Evolutionary conservation across 2,888 invertebrate species (phyloP), one percentile per base, ranked within the genome.

Genomic region (Caradrina clavipalpis): DNA sequence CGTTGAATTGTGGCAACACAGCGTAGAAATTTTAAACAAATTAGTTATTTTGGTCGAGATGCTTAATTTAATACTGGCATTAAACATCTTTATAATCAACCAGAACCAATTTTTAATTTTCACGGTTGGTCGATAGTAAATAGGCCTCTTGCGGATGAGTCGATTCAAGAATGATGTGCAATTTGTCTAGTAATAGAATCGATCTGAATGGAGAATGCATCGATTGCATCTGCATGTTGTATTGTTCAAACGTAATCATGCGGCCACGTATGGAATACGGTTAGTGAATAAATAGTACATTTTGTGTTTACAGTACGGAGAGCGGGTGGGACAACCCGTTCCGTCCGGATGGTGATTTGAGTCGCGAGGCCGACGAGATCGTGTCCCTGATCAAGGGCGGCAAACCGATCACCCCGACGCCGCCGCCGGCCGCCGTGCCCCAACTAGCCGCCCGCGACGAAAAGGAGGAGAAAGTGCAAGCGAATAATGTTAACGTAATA

Each of bases 241-340:
- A 83, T 81, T 83, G 81, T 80, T 70, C 58, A 63, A 53, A 59
- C 19, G 60, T 80, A 83, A 77, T 83, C 75, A 69, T 72, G 71
- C 39, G 53, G 56, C 53, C 57, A 71, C 68, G 65, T 71, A 66
- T 75, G 49, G 56, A 55, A 75, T 74, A 47, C 10, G n/a, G 54
- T 69, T 62, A 10, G 8, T 77, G 51, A 65, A 65, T 69, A 49
- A 65, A 65, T 69, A 49, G 47, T 61, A 21, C 22, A 51, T 71
- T 51, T 66, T 79, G 50, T 75, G 57, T 66, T 88, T 86, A 19
- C 97, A 99, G 99, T 95, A 98, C 98, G 93, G 99, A 99, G 92
- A 99, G 98, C 90, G 99, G 99, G 81, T 98, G 99, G 98, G 99
- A 99, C 95, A 99, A 99, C 95, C 99, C 99, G 69, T 99, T 99